Evolutionary conservation across 2,113 vertebrate species (phyloP).

Genomic region (Dipodomys spectabilis): DNA sequence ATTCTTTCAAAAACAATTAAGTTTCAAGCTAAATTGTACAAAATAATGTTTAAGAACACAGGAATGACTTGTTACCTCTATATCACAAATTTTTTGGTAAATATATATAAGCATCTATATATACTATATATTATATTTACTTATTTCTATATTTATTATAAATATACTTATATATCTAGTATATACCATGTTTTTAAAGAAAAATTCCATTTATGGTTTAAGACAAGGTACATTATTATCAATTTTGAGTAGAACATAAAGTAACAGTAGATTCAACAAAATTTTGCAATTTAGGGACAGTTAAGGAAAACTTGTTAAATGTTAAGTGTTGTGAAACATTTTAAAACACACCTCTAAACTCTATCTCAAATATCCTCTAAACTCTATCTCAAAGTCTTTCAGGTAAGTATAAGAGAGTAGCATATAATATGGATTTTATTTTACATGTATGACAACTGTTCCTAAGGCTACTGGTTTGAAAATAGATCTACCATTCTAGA

Average conservation of each 20-base stretch:
- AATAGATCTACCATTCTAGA: neutral
- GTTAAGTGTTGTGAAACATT: neutral
- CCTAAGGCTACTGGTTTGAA: neutral
- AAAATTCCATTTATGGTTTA: too few species aligned
- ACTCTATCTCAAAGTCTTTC: too few species aligned
- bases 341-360: too few species aligned
- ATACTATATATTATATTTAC: too few species aligned
- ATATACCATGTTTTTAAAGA: too few species aligned
- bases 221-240: neutral
- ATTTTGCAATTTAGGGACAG: neutral
- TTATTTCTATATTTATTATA: too few species aligned
- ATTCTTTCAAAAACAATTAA: constrained; percentile 21
- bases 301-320: neutral
- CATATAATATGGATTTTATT: neutral
- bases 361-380: too few species aligned
- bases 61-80: neutral
- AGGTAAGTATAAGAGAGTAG: too few species aligned
- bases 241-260: neutral
- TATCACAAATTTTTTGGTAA: neutral
- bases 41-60: neutral
- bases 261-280: neutral
- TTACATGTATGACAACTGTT: neutral
- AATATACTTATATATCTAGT: too few species aligned
- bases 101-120: too few species aligned
- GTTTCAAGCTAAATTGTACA: constrained; percentile 19